Conservation (phyloP, 1,140 invertebrate species). For the Megathymus violae region DNA sequence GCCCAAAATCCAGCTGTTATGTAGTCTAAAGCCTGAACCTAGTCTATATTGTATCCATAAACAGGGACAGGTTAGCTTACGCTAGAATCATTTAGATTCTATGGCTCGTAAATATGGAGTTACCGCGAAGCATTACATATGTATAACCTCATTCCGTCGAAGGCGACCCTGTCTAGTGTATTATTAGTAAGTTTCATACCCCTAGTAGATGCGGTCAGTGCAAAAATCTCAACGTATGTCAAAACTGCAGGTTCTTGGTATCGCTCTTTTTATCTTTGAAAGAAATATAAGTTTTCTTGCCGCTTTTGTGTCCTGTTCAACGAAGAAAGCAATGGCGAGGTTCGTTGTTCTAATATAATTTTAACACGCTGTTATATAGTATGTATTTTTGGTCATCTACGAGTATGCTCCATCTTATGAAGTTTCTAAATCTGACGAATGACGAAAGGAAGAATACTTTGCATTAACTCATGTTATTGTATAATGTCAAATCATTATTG, state of each 20-base stretch:
- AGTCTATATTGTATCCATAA: conserved; percentile 2
- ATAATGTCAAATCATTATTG: no score
- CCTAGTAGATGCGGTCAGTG: neutral
- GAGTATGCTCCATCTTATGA: no score
- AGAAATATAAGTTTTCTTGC: no score
- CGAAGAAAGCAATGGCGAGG: no score
- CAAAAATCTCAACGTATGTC: neutral
- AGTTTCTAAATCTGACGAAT: no score
- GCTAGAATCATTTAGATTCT: conserved; percentile 39
- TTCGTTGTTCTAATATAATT: neutral
- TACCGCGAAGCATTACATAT: conserved; percentile 49
- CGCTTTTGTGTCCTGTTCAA: no score
- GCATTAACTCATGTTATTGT: neutral
- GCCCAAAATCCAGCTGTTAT: neutral
- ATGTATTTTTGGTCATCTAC: no score
- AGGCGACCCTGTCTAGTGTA: neutral
- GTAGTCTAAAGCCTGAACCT: neutral
- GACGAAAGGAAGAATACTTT: no score
- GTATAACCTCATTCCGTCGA: conserved; percentile 57
- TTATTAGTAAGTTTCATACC: neutral
- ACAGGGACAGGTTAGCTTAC: neutral
- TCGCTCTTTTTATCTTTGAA: no score
- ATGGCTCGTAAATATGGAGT: conserved; percentile 56
- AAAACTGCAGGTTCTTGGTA: no score
- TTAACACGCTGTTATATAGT: neutral